phyloP scores from a whole-genome alignment of 1,140 invertebrate genomes.

The Archegozetes longisetosus region DNA sequence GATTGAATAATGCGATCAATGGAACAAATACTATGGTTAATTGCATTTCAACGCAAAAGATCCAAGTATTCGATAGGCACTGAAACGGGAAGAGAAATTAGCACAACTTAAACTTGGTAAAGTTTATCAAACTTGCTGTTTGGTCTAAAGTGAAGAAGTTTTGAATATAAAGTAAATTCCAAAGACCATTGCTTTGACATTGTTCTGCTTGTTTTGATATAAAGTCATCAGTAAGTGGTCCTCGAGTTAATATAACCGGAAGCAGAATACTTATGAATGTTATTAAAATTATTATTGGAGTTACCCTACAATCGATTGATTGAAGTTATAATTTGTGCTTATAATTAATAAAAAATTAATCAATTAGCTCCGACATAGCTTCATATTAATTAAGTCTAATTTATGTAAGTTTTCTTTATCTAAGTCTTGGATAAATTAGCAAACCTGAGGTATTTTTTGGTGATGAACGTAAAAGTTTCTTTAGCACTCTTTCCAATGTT shows the following conservation, averaged over 20 bases:
- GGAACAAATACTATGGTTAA: conserved; percentile 18
- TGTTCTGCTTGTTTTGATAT: conserved; percentile 1
- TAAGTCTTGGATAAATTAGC: not conserved
- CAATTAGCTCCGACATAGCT: too few species aligned
- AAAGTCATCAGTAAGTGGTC: conserved; percentile 16
- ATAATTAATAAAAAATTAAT: too few species aligned
- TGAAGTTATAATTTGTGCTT: too few species aligned
- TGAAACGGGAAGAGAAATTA: conserved; percentile 10
- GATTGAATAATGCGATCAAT: conserved; percentile 13
- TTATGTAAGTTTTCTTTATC: too few species aligned
- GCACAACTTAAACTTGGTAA: not conserved
- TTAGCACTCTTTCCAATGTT: not conserved
- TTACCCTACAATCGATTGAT: conserved; percentile 3
- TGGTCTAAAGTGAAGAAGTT: conserved; percentile 10
- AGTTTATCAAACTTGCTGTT: conserved; percentile 5
- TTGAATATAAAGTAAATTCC: conserved; percentile 17
- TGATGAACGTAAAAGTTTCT: not conserved
- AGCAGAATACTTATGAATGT: conserved; percentile 7
- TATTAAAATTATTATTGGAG: conserved; percentile 2
- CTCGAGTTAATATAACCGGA: conserved; percentile 6
- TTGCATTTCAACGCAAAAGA: conserved; percentile 24
- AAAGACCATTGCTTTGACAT: conserved; percentile 4
- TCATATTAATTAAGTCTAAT: too few species aligned
- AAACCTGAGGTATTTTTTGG: conserved; percentile 11
- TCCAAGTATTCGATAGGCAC: conserved; percentile 24